Evolutionary conservation across 2,113 vertebrate genomes (phyloP).

Genomic region (Solenodon paradoxus): DNA sequence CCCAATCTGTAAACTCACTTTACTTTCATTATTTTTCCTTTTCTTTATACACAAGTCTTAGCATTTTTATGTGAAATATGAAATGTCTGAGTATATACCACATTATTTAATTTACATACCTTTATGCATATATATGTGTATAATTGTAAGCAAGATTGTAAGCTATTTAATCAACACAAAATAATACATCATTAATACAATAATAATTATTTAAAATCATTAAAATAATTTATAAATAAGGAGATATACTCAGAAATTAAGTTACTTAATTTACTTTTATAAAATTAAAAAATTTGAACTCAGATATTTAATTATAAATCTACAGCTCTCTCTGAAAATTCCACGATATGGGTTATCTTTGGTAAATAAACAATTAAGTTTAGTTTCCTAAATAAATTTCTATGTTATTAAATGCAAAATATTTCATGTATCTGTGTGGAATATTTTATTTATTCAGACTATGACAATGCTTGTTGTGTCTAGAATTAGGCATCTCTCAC

Average conservation of each 20-base stretch:
- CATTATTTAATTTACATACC: background rate
- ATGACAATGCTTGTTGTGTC: background rate
- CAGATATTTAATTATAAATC: background rate
- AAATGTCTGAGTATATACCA: background rate
- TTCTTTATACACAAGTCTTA: background rate
- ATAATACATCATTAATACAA: background rate
- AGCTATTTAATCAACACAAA: background rate
- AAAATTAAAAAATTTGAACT: background rate
- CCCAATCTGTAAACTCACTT: background rate
- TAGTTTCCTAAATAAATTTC: background rate
- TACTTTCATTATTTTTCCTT: background rate
- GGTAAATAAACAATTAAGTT: background rate
- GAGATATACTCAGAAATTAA: background rate
- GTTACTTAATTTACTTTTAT: background rate
- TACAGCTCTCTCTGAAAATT: background rate
- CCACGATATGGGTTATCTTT: background rate
- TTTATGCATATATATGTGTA: background rate
- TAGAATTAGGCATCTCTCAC: background rate
- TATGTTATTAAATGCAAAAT: background rate
- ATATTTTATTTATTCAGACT: background rate
- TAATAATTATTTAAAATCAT: background rate
- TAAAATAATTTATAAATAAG: background rate
- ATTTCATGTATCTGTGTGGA: background rate
- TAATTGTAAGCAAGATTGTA: background rate
- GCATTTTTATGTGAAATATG: background rate